phyloP scores from a whole-genome alignment of 2,888 invertebrate genomes.

The Drosophila mimetica region DNA sequence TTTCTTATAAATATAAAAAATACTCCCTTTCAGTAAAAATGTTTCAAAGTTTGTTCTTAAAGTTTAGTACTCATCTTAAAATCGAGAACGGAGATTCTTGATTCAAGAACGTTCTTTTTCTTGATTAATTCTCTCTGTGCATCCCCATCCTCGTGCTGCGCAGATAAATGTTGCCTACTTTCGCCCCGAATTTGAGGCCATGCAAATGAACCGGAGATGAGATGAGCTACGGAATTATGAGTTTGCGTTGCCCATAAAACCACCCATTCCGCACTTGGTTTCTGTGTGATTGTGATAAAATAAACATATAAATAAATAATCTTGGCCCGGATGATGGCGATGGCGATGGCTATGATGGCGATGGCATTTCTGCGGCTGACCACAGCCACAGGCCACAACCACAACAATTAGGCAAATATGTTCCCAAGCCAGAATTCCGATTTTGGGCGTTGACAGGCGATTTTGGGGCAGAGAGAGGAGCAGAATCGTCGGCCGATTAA shows the following conservation, averaged over 20 bases:
- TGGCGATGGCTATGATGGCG: constrained; percentile 19
- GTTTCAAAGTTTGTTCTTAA: no score
- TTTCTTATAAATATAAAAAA: no score
- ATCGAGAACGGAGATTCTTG: no score
- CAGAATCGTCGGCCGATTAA: constrained; percentile 18
- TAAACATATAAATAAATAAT: constrained; percentile 68
- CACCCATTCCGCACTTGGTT: constrained; percentile 3
- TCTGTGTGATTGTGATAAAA: constrained; percentile 48
- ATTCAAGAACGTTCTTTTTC: no score
- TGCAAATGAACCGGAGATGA: constrained; percentile 56
- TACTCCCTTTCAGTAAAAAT: no score
- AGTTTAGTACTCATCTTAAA: no score
- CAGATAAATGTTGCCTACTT: constrained; percentile 64
- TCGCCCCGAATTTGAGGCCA: constrained; percentile 36
- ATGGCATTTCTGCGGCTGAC: constrained; percentile 57
- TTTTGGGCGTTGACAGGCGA: constrained; percentile 33
- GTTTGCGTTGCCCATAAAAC: constrained; percentile 14
- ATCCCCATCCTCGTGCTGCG: constrained; percentile 25
- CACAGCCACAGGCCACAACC: constrained; percentile 45
- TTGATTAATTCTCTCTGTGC: no score
- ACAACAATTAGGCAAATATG: constrained; percentile 65
- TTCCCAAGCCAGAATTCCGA: constrained; percentile 1
- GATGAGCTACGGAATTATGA: constrained; percentile 60
- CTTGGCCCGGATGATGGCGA: constrained; percentile 21
- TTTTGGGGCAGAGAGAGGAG: background rate